Evolutionary conservation across 2,888 invertebrate genomes (phyloP), one percentile per base, ranked within the genome.

Genomic region (Volucella inflata): DNA sequence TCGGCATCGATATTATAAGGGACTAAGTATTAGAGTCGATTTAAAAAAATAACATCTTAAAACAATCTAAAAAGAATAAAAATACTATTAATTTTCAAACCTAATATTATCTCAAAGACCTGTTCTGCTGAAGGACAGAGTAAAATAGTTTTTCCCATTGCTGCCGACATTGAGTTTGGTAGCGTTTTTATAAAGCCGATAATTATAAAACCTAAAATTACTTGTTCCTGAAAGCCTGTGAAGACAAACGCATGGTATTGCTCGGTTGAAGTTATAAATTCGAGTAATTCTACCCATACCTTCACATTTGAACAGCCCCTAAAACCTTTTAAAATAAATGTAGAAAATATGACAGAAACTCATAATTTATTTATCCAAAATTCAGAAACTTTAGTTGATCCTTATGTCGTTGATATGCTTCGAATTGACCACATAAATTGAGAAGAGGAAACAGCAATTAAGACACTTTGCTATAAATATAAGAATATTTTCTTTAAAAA

Each of bases 261-360:
- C 21, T 51, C 50, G n/a, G 38, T 87, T 11, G 87, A 87, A 30
- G 65, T 87, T 12, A 55, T 68, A 30, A 79, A 60, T 38, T 38
- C 14, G 1, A 59, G 46, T n/a, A 42, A 81, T 42, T 50, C 8
- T 10, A 0, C 46, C 10, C 81, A 85, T 40, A 51, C 36, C 6
- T 79, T 82, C n/a, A n/a, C 72, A 9, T 17, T 81, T 1, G 72
- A 87, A 50, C 79, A 85, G 79, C 85, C 85, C 6, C 57, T 82
- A 10, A 60, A 87, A 62, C 51, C 16, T 10, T 14, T 0, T 10
- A 21, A 50, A 59, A 62, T 80, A 10, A 57, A 51, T 46, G 1
- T 12, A 14, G 46, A 70, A 14, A 44, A 60, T 36, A 17, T 68
- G 1, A 16, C 38, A 2, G 76, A 68, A 53, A 44, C 68, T 17